Evolutionary conservation across 2,888 invertebrate genomes (phyloP).

Genomic region (Lasioglossum villosulum): DNA sequence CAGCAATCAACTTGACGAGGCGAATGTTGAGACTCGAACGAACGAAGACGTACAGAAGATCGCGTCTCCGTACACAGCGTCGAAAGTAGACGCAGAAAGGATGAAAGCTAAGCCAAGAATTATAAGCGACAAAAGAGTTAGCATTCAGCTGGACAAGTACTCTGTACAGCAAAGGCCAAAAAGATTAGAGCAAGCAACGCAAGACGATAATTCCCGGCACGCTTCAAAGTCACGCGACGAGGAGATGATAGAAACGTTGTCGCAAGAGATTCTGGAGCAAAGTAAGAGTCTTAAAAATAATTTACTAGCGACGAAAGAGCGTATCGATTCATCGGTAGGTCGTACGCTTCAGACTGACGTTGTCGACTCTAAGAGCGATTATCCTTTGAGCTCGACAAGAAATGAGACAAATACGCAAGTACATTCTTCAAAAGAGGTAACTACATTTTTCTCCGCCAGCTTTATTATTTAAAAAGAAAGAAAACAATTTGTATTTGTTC

Average conservation of each 20-base stretch:
- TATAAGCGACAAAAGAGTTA: slow-evolving; percentile 76
- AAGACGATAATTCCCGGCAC: slow-evolving; percentile 45
- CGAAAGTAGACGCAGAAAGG: slow-evolving; percentile 22
- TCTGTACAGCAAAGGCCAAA: slow-evolving; percentile 55
- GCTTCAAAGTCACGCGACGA: slow-evolving; percentile 58
- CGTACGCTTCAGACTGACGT: slow-evolving; percentile 20
- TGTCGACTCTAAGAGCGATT: slow-evolving; percentile 13
- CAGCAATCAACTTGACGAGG: neutral
- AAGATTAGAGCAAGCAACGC: slow-evolving; percentile 26
- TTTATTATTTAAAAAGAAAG: too few species aligned
- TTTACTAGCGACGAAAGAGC: slow-evolving; percentile 34
- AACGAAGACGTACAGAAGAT: slow-evolving; percentile 58
- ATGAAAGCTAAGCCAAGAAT: slow-evolving; percentile 74
- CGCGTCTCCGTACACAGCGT: slow-evolving; percentile 37
- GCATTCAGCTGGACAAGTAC: slow-evolving; percentile 72
- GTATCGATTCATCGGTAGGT: slow-evolving; percentile 26
- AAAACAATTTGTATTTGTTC: too few species aligned
- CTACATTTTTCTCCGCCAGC: neutral
- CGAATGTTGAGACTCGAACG: neutral
- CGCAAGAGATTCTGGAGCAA: slow-evolving; percentile 80
- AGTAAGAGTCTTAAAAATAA: slow-evolving; percentile 76
- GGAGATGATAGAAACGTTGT: slow-evolving; percentile 76
- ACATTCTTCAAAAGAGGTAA: slow-evolving; percentile 58
- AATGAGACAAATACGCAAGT: slow-evolving; percentile 40
- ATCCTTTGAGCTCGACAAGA: slow-evolving; percentile 18